These are phyloP conservation scores for Pantherophis vulpinus DNA, from an alignment of 2,797 vertebrate species.

Conservation along the genomic window DNA sequence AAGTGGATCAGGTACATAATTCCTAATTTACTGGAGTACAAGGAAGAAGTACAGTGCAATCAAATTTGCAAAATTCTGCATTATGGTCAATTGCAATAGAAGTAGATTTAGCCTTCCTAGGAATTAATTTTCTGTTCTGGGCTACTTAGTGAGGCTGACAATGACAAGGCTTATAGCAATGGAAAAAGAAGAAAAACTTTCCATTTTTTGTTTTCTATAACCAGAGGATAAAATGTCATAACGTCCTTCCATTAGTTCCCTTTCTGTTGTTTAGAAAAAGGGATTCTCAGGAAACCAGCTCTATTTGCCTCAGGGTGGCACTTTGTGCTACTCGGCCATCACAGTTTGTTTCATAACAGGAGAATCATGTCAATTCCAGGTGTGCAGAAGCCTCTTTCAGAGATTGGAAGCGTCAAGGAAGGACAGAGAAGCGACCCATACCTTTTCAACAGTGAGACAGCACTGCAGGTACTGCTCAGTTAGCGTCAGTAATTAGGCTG, in stretches of 20 bases:
- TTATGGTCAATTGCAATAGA: background rate
- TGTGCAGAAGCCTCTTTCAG: background rate
- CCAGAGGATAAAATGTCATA: background rate
- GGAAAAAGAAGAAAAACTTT: background rate
- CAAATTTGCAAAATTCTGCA: background rate
- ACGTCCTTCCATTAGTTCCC: background rate
- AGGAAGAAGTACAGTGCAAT: background rate
- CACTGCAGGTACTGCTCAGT: background rate
- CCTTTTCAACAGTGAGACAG: background rate
- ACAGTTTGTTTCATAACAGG: background rate
- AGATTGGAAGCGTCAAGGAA: background rate
- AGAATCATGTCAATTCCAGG: background rate
- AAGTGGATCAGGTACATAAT: background rate
- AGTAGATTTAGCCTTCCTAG: background rate
- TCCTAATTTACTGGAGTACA: background rate
- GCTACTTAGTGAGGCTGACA: background rate
- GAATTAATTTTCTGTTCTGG: background rate
- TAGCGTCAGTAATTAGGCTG: background rate
- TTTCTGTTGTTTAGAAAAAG: background rate
- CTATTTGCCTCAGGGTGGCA: background rate
- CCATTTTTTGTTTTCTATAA: background rate
- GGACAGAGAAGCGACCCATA: background rate
- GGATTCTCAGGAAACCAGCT: background rate
- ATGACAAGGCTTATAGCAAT: background rate
- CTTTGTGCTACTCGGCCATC: background rate